phyloP scores from a whole-genome alignment of 2,113 vertebrate genomes.

The Leucosticte australis region DNA sequence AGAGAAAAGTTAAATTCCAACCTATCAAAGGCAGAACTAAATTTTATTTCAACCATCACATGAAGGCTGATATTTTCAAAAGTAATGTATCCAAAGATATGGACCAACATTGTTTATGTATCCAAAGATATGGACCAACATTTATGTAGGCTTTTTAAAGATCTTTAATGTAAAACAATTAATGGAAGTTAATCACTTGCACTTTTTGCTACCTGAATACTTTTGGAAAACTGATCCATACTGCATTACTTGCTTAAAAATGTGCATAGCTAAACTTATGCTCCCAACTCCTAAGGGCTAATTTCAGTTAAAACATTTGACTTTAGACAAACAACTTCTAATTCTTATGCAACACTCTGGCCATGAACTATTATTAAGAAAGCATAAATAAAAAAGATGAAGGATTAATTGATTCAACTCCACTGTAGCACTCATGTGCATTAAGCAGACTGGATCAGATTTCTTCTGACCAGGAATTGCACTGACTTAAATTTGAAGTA shows the following conservation, averaged over 20 bases:
- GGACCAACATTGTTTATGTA: background rate
- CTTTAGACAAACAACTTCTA: background rate
- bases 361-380: background rate
- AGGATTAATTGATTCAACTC: background rate
- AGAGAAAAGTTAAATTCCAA: background rate
- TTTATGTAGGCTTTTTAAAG: background rate
- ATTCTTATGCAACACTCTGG: background rate
- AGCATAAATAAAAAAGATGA: background rate
- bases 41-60: background rate
- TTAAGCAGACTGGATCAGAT: background rate
- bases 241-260: background rate
- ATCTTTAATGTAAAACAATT: background rate
- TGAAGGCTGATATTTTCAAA: background rate
- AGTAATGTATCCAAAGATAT: background rate
- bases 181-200: background rate
- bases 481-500: background rate
- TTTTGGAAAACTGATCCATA: background rate
- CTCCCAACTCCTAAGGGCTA: background rate
- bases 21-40: background rate
- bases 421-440: background rate
- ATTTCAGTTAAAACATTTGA: background rate
- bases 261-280: background rate
- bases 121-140: background rate
- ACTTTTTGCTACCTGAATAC: background rate
- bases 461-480: background rate